Base-by-base conservation (phyloP, 2,113 vertebrate species). In the Melanocharis versteri region DNA sequence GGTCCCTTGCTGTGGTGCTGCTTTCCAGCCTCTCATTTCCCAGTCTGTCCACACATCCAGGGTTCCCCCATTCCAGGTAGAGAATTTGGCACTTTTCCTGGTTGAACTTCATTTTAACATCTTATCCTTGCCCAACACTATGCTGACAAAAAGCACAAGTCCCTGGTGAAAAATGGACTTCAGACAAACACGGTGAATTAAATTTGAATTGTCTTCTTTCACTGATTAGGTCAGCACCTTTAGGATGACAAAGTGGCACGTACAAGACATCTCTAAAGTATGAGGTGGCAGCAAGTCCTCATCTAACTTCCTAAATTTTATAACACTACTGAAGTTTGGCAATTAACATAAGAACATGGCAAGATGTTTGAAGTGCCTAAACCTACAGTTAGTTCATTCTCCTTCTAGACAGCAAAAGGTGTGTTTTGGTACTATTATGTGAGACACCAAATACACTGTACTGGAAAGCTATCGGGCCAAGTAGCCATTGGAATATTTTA, bases 11-110 rank as follows among this genome's bases (percentile, higher is more conserved):
- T 4, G 2, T 24, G 35, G 40, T 7, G 1, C 31, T 58, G 51
- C 61, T 21, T 13, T 58, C 44, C 61, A 66, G 83, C 16, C 21
- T 50, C 37, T 66, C 61, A 50, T 35, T 50, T 35, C 20, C 31
- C 31, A 22, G 11, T 27, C 27, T 50, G 16, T 26, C 30, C 7
- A 15, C 7, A 65, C 8, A 76, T 7, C 16, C 51, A 35, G 6
- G 2, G 13, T 2, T 66, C 21, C 4, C 26, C 44, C 13, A 31
- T 12, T 17, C 37, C 45, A 45, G 37, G 37, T 28, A 33, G 7
- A 33, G 62, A 77, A 51, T 33, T 10, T 0, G 0, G 3, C 45
- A 37, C 20, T 44, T 44, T 44, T 14, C 27, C 27, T 28, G 9
- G 6, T 0, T 60, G 27, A 77, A 68, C 44, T 42, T 44, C 14